Base-by-base conservation (phyloP, 2,113 vertebrate genomes). In the Peromyscus leucopus region DNA sequence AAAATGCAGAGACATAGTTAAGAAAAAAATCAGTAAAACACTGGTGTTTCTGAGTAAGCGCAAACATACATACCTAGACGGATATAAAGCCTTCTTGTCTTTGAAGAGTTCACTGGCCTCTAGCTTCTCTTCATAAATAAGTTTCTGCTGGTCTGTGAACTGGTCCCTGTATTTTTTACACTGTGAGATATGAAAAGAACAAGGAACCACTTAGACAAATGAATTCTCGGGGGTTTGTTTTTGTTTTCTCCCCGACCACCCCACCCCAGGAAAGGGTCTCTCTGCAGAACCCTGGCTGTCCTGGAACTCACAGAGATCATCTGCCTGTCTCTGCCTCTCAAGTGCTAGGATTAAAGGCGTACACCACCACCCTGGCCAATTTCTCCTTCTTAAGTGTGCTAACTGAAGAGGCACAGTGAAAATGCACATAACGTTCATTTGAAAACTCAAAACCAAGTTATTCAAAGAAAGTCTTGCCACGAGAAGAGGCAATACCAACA, bases 61-160 rank as follows among this genome's bases (percentile, higher is more conserved):
- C 28, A 67, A 90, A 15, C 39, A n/a, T 91, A 57, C 57, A 96
- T 99, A 99, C 99, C 99, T 99, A 98, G 99, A 99, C 46, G 99
- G 99, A 97, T 99, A 99, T 75, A 99, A 99, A 96, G 99, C 99
- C 98, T 99, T 99, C 97, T 99, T 99, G 98, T 99, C 99, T 98
- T 99, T 99, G 98, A 99, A 99, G 98, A 99, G 99, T 98, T 99
- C 99, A 39, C 99, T 99, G 71, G 99, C 99, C 98, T 99, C 99
- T 97, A 99, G 99, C 97, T 99, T 99, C 98, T 99, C 99, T 97
- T 99, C 99, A 89, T 99, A 99, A 96, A 99, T 98, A 0, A 99
- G 99, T 97, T 99, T 99, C 98, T 98, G 99, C 98, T 99, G 99
- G 96, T 99, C 99, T 51, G 99, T 99, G 98, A 99, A 99, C 80